phyloP scores from a whole-genome alignment of 2,888 invertebrate genomes.

The Cremastinae sp. region DNA sequence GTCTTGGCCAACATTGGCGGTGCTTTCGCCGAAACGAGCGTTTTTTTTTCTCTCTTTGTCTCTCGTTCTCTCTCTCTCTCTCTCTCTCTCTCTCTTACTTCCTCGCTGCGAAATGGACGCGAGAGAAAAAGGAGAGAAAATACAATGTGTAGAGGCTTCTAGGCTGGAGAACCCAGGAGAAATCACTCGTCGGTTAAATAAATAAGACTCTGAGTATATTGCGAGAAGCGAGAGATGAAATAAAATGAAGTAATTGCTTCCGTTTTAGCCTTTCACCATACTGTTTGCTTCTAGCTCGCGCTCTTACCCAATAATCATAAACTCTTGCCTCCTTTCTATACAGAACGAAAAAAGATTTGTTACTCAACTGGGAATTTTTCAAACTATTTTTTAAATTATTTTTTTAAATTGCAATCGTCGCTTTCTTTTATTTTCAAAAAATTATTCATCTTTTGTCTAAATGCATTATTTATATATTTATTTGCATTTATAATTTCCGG shows the following conservation, averaged over 20 bases:
- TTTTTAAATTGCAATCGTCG: no score
- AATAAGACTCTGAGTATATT: constrained; percentile 57
- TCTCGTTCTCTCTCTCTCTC: no score
- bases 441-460: no score
- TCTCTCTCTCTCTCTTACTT: no score
- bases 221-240: constrained; percentile 40
- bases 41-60: no score
- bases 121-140: constrained; percentile 50
- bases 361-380: not conserved
- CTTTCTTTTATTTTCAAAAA: no score
- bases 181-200: constrained; percentile 60
- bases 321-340: not conserved
- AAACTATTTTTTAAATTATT: no score
- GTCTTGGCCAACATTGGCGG: constrained; percentile 36
- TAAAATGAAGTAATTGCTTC: constrained; percentile 46
- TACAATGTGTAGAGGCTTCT: constrained; percentile 25
- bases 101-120: constrained; percentile 47
- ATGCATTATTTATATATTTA: no score
- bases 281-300: constrained; percentile 18
- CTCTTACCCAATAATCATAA: constrained; percentile 35
- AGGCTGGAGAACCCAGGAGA: constrained; percentile 44
- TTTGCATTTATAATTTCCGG: no score
- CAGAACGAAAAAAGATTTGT: not conserved
- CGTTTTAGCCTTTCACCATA: constrained; percentile 50
- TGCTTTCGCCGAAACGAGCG: constrained; percentile 44